phyloP scores from a whole-genome alignment of 2,113 vertebrate species.

The Antechinus flavipes region DNA sequence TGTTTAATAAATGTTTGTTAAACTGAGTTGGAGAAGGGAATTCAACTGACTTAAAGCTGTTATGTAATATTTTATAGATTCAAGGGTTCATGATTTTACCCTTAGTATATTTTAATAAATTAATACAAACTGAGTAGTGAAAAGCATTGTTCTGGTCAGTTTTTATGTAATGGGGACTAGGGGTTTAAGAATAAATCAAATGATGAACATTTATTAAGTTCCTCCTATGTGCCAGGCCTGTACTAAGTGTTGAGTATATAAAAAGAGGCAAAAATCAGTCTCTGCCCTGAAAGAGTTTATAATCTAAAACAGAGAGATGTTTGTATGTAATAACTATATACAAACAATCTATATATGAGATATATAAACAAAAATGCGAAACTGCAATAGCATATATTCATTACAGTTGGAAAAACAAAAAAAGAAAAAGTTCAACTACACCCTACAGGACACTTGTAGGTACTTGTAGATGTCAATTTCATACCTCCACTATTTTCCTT shows the following conservation, averaged over 20 bases:
- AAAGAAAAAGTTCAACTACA: not conserved
- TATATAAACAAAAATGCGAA: not conserved
- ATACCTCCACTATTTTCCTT: not conserved
- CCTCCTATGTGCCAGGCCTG: not conserved
- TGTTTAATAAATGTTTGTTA: not conserved
- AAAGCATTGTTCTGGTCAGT: not conserved
- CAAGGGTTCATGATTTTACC: conserved; percentile 5
- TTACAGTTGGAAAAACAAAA: not conserved
- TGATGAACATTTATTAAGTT: not conserved
- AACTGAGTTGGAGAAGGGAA: not conserved
- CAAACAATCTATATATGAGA: not conserved
- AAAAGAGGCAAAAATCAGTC: not conserved
- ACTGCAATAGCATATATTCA: not conserved
- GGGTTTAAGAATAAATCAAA: not conserved
- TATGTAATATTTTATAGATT: not conserved
- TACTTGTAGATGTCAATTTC: not conserved
- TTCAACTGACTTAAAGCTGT: not conserved
- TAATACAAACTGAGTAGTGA: not conserved
- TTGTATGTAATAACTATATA: not conserved
- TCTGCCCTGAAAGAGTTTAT: not conserved
- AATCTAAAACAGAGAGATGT: not conserved
- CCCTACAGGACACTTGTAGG: not conserved
- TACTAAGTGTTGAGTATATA: not conserved
- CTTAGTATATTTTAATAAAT: not conserved
- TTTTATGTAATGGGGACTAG: not conserved